Evolutionary conservation across 1,140 invertebrate species (phyloP), one percentile per base, ranked within the genome.

Genomic region (Leucophenga varia): DNA sequence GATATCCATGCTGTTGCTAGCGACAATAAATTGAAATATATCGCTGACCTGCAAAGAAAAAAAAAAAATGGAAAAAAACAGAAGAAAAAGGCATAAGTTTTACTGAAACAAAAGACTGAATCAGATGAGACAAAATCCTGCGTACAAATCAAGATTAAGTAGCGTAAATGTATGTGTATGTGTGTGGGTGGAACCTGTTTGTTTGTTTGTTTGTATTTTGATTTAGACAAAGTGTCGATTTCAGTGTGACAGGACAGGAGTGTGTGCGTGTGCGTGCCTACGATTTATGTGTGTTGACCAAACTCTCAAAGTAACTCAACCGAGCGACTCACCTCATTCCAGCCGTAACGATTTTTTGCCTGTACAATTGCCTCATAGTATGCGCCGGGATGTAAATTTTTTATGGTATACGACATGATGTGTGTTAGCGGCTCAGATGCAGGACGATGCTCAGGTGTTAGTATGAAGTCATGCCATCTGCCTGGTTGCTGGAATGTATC

Each of bases 301-400:
- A n/a, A n/a, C n/a, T n/a, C n/a, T n/a, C 3, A 42, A 32, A 16
- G 14, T 18, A 31, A 2, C 2, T 2, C 19, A 22, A 2, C 18
- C 8, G 12, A 30, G 5, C 13, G 13, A 57, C 64, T 65, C 20
- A 85, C 81, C 75, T 84, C 83, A 54, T 84, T 86, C 84, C 84
- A 86, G 4, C 85, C 85, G 56, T 86, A 87, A 71, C 82, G 78
- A 65, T 86, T 87, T 72, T 84, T 86, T 43, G 84, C 84, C 59
- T 85, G 83, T 13, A 86, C 84, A 52, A 85, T 84, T 6, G 84
- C 84, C 57, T 86, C 85, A 73, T 86, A 87, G 37, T 83, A 81
- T 13, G 82, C 81, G 8, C 78, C 82, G 0, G 83, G 78, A 57
- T 83, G 76, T 35, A 86, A 74, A 14, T 78, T 78, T 10, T 76